A percentile compares a stretch with the other conserved stretches of the same genome.
Evolutionary conservation across 2,888 invertebrate species (phyloP).

Genomic region (Chrysotoxum bicinctum): DNA sequence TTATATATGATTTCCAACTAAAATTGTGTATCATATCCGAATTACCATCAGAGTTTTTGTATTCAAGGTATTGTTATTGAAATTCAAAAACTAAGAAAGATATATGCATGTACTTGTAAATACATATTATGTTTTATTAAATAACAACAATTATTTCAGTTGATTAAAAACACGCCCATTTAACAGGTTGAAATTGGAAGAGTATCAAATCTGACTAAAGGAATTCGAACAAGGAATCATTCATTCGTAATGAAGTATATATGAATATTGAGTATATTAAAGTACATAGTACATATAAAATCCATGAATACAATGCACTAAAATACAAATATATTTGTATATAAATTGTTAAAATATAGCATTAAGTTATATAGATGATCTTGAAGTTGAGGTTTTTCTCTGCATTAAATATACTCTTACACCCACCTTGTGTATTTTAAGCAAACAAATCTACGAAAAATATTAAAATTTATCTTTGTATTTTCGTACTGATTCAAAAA

Average conservation of each 20-base stretch:
- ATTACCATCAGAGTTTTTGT: background rate
- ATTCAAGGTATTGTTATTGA: background rate
- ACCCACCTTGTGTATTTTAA: conserved; percentile 8
- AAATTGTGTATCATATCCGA: background rate
- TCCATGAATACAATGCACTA: background rate
- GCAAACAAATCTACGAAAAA: conserved; percentile 38
- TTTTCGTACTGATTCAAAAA: conserved; percentile 33
- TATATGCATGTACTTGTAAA: too few species aligned
- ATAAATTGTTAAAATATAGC: background rate
- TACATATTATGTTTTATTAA: conserved; percentile 47
- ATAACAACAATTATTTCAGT: conserved; percentile 28
- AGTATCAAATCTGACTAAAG: conserved; percentile 32
- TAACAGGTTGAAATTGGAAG: conserved; percentile 46
- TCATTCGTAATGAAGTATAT: conserved; percentile 18
- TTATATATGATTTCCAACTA: background rate
- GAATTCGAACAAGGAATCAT: conserved; percentile 32
- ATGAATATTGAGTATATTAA: background rate
- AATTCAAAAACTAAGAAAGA: conserved; percentile 13
- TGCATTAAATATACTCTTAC: background rate
- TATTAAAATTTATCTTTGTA: conserved; percentile 54
- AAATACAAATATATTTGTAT: background rate
- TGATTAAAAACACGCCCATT: conserved; percentile 22
- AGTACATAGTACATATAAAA: too few species aligned
- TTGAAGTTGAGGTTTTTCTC: conserved; percentile 48
- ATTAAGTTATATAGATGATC: conserved; percentile 27